phyloP scores from a whole-genome alignment of 2,888 invertebrate species.

The Urechis unicinctus region DNA sequence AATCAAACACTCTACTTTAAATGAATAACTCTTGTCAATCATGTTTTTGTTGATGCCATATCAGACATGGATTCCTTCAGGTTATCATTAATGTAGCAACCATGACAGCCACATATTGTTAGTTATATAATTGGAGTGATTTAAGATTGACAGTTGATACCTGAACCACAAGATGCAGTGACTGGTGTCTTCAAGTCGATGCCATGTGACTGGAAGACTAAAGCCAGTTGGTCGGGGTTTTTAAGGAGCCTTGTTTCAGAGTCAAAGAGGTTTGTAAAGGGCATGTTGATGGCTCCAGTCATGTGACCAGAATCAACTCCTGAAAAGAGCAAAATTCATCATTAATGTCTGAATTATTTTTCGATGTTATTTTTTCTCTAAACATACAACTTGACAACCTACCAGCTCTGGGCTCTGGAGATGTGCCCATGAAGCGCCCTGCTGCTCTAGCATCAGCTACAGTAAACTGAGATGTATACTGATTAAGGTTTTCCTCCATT shows the following conservation, averaged over 20 bases:
- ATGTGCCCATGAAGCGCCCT: constrained; percentile 37
- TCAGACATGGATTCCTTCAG: too few species aligned
- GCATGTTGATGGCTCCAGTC: constrained; percentile 31
- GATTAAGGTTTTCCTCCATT: constrained; percentile 27
- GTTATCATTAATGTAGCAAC: too few species aligned
- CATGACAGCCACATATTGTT: too few species aligned
- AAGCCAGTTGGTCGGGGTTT: constrained; percentile 25
- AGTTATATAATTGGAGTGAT: too few species aligned
- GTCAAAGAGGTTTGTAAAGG: constrained; percentile 28
- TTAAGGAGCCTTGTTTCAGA: constrained; percentile 26
- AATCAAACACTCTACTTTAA: too few species aligned
- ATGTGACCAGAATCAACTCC: constrained; percentile 42
- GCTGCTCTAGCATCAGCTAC: constrained; percentile 38
- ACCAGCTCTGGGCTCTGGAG: constrained; percentile 34
- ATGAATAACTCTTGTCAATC: too few species aligned
- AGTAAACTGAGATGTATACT: constrained; percentile 21
- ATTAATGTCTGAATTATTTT: too few species aligned
- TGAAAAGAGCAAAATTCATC: too few species aligned
- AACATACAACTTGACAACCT: too few species aligned
- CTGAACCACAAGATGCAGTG: constrained; percentile 42
- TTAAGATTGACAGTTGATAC: constrained; percentile 19
- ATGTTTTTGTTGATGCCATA: too few species aligned
- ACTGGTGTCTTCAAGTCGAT: constrained; percentile 35
- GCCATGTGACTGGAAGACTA: constrained; percentile 26
- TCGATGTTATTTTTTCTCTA: too few species aligned